A percentile compares a stretch with the other conserved stretches of the same genome.
Conservation (phyloP, 2,113 vertebrate species). For the Lipophrys pholis region DNA sequence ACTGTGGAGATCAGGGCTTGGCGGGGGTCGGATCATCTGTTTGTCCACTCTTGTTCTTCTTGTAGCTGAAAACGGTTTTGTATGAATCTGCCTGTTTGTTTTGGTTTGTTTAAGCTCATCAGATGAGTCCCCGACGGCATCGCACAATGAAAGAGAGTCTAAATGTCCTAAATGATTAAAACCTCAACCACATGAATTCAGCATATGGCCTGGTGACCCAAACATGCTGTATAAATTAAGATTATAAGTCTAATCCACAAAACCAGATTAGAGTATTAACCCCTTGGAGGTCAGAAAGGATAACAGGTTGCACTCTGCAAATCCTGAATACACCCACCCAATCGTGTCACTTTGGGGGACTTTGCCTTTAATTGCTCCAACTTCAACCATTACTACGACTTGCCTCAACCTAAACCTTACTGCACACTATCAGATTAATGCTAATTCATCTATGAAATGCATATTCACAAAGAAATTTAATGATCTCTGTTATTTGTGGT, state of each 20-base stretch:
- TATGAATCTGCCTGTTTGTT: neutral
- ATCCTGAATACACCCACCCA: neutral
- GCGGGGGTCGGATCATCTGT: neutral
- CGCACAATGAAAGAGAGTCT: neutral
- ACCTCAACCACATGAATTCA: neutral
- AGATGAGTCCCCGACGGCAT: neutral
- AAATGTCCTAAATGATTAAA: neutral
- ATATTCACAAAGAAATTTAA: neutral
- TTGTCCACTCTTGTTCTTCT: neutral
- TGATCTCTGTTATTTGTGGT: too few species aligned
- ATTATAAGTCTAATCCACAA: constrained; percentile 56
- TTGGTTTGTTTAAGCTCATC: neutral
- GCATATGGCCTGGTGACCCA: neutral
- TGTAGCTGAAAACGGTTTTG: neutral
- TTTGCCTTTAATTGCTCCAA: too few species aligned
- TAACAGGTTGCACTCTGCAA: constrained; percentile 46
- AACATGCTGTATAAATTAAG: constrained; percentile 39
- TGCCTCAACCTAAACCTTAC: too few species aligned
- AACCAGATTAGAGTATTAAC: constrained; percentile 64
- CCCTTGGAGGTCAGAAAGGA: constrained; percentile 43
- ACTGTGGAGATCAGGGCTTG: neutral
- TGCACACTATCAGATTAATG: neutral
- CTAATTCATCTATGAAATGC: neutral
- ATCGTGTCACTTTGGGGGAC: too few species aligned
- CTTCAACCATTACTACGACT: too few species aligned